Evolutionary conservation across 2,113 vertebrate genomes (phyloP).

Genomic region (Hirundichthys speculiger): DNA sequence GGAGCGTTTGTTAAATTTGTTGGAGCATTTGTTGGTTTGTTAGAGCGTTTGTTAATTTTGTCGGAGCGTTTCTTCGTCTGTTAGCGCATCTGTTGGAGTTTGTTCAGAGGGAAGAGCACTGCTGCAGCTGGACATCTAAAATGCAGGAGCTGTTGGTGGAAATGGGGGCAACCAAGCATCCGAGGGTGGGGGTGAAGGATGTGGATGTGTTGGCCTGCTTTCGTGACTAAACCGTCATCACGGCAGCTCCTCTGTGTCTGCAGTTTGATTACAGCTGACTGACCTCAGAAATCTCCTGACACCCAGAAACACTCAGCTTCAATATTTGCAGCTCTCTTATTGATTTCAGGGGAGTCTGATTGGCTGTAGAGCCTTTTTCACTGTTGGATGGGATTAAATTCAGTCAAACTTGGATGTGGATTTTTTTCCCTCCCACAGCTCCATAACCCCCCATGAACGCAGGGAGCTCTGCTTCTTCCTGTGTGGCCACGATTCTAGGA

Average conservation of each 20-base stretch:
- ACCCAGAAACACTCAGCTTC: background rate
- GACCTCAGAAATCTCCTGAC: conserved; percentile 2
- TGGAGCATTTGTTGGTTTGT: no score
- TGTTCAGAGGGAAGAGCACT: conserved; percentile 39
- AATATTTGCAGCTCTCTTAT: no score
- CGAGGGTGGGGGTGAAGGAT: conserved; percentile 31
- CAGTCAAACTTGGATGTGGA: background rate
- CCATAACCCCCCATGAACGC: conserved; percentile 59
- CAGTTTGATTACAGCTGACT: conserved; percentile 26
- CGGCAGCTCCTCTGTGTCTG: conserved; percentile 22
- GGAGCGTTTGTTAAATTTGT: no score
- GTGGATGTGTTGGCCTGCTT: conserved; percentile 52
- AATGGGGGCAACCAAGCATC: conserved; percentile 52
- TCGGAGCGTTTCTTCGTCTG: no score
- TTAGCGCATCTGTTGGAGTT: conserved; percentile 12
- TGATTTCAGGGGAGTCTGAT: background rate
- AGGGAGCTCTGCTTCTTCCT: conserved; percentile 44
- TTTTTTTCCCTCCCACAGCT: conserved; percentile 31
- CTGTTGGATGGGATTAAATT: background rate
- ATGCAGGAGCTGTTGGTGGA: conserved; percentile 41
- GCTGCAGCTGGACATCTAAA: conserved; percentile 35
- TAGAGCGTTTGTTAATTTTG: no score
- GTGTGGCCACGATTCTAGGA: conserved; percentile 65
- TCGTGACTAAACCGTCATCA: conserved; percentile 55
- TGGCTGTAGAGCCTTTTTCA: background rate